Base-by-base conservation (phyloP, 2,888 invertebrate species). In the Euzophera pinguis region DNA sequence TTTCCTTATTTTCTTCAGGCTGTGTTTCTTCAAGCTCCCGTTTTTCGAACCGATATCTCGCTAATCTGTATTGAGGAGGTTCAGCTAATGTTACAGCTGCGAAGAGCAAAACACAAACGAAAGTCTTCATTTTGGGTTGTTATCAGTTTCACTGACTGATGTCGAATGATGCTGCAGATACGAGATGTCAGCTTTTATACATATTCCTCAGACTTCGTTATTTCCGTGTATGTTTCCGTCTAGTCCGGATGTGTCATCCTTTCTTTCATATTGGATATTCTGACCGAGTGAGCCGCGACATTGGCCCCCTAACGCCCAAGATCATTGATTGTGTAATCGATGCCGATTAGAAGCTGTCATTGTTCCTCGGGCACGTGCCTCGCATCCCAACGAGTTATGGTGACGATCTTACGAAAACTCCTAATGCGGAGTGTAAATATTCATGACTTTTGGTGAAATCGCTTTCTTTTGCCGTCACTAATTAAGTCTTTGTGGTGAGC, bases 301-400 rank as follows among this genome's bases (percentile, higher is more conserved):
- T 89, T 90, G 89, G 85, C 85, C 85, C 73, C 81, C 64, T 81
- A 75, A 64, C 69, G 72, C 74, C 22, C 77, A 78, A 73, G 78
- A 81, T 83, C 79, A 73, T 71, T 64, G 73, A 67, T 90, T 84
- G 84, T 71, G 82, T 83, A 85, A 89, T 66, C 63, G 65, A 63
- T 66, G 69, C 75, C 84, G 85, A 84, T 87, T 88, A 87, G 84
- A 78, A 77, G 71, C 70, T 76, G 82, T 77, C 86, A 86, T 87
- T 88, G 89, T 84, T 69, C 69, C 70, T 61, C 51, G 64, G 61
- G 63, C 58, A 73, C 87, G 86, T 86, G 88, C 74, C 72, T 53
- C 52, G 81, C 66, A 60, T 83, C 59, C 63, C 51, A 61, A 65
- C 47, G 54, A 38, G 52, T 49, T 54, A 55, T 64, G 67, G 69